These are phyloP conservation scores for Cryptotermes secundus DNA, from an alignment of 1,140 invertebrate species.

Conservation along the genomic window DNA sequence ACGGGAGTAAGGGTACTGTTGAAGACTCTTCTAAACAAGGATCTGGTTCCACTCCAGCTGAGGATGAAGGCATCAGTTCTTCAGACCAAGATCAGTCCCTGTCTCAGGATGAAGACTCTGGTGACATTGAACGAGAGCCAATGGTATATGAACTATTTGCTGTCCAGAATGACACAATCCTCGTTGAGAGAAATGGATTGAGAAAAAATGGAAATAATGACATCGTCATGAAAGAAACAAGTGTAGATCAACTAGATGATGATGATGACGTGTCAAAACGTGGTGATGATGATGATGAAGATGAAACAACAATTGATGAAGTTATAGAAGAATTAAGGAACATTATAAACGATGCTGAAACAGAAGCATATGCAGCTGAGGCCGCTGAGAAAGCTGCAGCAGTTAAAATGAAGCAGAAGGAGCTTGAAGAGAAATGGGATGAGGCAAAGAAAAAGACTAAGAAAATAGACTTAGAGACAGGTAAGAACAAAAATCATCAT, in stretches of 20 bases:
- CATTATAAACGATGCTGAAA: constrained; percentile 81
- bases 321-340: constrained; percentile 82
- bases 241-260: constrained; percentile 33
- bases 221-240: constrained; percentile 29
- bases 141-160: constrained; percentile 63
- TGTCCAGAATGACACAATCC: constrained; percentile 58
- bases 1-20: constrained; percentile 31
- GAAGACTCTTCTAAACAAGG: constrained; percentile 32
- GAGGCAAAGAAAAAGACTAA: constrained; percentile 33
- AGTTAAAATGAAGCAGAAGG: constrained; percentile 32
- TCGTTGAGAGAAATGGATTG: constrained; percentile 50
- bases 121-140: constrained; percentile 57
- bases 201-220: not conserved
- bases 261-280: constrained; percentile 28
- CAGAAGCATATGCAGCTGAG: constrained; percentile 58
- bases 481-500: not conserved
- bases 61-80: constrained; percentile 83
- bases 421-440: constrained; percentile 37
- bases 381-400: constrained; percentile 39
- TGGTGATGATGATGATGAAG: constrained; percentile 57
- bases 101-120: constrained; percentile 49
- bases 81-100: constrained; percentile 57
- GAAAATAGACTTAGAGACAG: not conserved
- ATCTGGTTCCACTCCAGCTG: constrained; percentile 69
- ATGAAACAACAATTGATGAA: constrained; percentile 83